Evolutionary conservation across 1,140 invertebrate species (phyloP).

Genomic region (Tribolium castaneum): DNA sequence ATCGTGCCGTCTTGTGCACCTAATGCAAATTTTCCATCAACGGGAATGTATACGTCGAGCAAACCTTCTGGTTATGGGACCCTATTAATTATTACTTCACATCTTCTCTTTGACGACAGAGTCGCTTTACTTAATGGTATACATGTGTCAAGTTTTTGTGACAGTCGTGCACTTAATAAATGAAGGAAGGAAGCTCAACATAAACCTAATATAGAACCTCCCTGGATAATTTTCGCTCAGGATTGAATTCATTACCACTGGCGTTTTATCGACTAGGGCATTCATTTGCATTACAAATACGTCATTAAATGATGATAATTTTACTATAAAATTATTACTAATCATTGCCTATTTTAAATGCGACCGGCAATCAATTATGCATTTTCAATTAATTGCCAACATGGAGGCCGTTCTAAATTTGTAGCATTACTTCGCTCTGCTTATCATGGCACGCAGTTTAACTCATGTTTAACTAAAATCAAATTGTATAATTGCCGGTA

Average conservation of each 20-base stretch:
- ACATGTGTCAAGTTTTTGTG: constrained; percentile 47
- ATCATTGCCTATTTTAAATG: not conserved
- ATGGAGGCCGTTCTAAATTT: not conserved
- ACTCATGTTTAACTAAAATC: too few species aligned
- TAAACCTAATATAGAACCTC: constrained; percentile 27
- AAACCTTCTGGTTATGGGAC: constrained; percentile 39
- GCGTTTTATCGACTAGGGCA: constrained; percentile 12
- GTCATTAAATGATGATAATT: not conserved
- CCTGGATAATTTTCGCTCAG: constrained; percentile 24
- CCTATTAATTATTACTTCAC: constrained; percentile 43
- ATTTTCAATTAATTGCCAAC: constrained; percentile 1
- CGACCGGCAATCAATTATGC: not conserved
- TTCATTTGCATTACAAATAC: not conserved
- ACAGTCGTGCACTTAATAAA: constrained; percentile 37
- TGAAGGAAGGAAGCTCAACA: constrained; percentile 40
- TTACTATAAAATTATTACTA: constrained; percentile 19
- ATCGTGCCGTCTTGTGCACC: constrained; percentile 5
- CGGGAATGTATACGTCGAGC: constrained; percentile 1
- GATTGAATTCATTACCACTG: constrained; percentile 31
- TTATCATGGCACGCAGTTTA: not conserved
- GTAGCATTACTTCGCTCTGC: not conserved
- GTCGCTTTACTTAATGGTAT: constrained; percentile 44
- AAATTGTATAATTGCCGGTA: too few species aligned
- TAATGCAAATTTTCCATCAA: constrained; percentile 28
- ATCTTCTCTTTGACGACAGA: constrained; percentile 46